Percentiles rank a stretch among this genome's conserved stretches.
Conservation (phyloP, 2,113 vertebrate genomes). For the Corythornis vintsioides region DNA sequence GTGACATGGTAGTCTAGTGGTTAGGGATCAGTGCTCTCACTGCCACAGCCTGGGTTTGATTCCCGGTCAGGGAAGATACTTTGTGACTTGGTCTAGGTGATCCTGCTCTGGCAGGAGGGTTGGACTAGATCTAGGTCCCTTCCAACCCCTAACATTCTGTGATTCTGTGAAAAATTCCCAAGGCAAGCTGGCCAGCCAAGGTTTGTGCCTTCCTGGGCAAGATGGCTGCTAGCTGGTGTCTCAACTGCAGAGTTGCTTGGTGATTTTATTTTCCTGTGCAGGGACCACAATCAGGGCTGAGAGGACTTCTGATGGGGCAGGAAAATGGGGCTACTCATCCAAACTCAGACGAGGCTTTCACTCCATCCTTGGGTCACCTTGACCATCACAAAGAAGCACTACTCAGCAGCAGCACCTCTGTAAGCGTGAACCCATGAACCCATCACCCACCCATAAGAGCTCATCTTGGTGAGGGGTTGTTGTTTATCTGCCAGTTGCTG, state of each 20-base stretch:
- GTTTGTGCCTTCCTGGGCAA: background rate
- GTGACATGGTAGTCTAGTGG: too few species aligned
- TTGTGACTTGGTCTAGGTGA: too few species aligned
- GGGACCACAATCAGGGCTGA: background rate
- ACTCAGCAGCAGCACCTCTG: background rate
- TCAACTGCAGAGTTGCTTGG: background rate
- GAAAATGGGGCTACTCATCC: fast-evolving
- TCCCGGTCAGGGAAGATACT: too few species aligned
- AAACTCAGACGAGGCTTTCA: background rate
- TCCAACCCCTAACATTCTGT: too few species aligned
- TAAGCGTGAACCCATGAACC: background rate
- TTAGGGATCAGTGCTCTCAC: too few species aligned
- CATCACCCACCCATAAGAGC: background rate
- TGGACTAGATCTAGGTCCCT: too few species aligned
- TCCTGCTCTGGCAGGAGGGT: too few species aligned
- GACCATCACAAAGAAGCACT: fast-evolving
- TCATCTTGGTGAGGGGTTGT: background rate
- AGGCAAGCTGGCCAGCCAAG: background rate
- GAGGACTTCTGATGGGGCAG: background rate
- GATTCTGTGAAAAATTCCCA: background rate
- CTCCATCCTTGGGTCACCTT: background rate
- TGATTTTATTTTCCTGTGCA: background rate
- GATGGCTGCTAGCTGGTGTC: background rate
- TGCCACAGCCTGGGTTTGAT: too few species aligned
- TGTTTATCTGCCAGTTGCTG: too few species aligned